Conservation (phyloP, 2,888 invertebrate species). For the Brachyptera putata region DNA sequence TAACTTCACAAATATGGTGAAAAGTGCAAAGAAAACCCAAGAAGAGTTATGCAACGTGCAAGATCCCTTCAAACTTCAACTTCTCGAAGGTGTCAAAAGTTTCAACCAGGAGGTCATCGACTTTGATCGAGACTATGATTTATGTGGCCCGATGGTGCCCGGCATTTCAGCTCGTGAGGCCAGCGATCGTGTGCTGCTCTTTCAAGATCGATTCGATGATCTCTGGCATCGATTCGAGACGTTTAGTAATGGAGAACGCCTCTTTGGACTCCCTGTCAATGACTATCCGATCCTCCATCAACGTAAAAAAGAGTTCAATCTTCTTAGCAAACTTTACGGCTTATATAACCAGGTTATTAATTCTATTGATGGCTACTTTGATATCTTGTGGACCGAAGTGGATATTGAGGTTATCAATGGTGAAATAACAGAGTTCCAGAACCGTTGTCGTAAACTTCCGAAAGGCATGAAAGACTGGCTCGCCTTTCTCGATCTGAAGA, state of each 20-base stretch:
- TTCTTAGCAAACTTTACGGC: slow-evolving; percentile 75
- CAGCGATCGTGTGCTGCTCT: slow-evolving; percentile 71
- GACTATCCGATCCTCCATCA: slow-evolving; percentile 76
- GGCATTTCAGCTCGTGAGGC: slow-evolving; percentile 82
- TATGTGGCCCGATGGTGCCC: slow-evolving; percentile 80
- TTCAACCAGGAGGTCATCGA: slow-evolving; percentile 62
- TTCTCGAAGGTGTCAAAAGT: slow-evolving; percentile 63
- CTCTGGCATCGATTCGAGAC: slow-evolving; percentile 76
- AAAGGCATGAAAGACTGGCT: slow-evolving; percentile 85
- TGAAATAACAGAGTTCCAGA: slow-evolving; percentile 78
- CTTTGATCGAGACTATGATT: slow-evolving; percentile 68
- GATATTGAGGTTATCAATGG: slow-evolving; percentile 76
- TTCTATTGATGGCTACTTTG: slow-evolving; percentile 80
- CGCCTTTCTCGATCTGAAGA: slow-evolving; percentile 77
- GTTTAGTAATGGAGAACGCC: slow-evolving; percentile 75
- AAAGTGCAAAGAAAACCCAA: slow-evolving; percentile 63
- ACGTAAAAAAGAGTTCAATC: slow-evolving; percentile 77
- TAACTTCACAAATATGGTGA: slow-evolving; percentile 70
- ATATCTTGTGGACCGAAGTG: slow-evolving; percentile 78
- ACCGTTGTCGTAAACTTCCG: slow-evolving; percentile 78
- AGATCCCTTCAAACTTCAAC: slow-evolving; percentile 66
- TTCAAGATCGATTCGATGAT: slow-evolving; percentile 78
- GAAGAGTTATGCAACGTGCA: slow-evolving; percentile 68
- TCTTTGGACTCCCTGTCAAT: slow-evolving; percentile 78
- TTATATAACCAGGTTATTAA: slow-evolving; percentile 79